Evolutionary conservation across 1,140 invertebrate genomes (phyloP), one percentile per base, ranked within the genome.

Genomic region (Cecropterus lyciades): DNA sequence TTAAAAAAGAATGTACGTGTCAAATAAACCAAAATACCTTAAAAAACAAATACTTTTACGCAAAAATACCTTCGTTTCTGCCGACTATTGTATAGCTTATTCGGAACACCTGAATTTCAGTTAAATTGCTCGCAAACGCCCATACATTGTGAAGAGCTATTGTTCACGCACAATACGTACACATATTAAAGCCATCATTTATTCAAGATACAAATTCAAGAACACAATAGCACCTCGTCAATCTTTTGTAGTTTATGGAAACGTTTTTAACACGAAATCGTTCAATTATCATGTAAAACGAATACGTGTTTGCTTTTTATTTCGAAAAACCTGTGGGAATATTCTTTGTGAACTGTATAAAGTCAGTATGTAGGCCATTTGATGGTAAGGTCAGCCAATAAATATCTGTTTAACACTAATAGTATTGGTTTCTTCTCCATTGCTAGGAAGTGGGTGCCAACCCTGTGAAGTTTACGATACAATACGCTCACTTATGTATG

Each of bases 121-220:
- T 51, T 51, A 51, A 51, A 51, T 51, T 24, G 48, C 24, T 51
- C 10, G 48, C 24, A 51, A 51, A 51, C 24, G 20, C 24, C 48
- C 48, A 51, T 51, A 51, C 24, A 51, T 51, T 51, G 46, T 20
- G 48, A 30, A 51, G 20, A 51, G 48, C 48, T 14, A 51, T 51
- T 51, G 48, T 51, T 51, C 24, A 51, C 48, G 48, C 48, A 51
- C 24, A 51, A 51, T 51, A 51, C 48, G 24, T 27, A 17, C 46
- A 49, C 48, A 30, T 51, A 51, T 51, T 51, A 51, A 30, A 24
- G 20, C 24, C 24, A 51, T 51, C 24, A 51, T 51, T 51, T 51
- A 30, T 51, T 30, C 48, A 51, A 51, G 48, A 51, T 51, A 51
- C 48, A 30, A 13, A 30, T 51, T 30, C 20, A 51, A 30, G 13